phyloP scores from a whole-genome alignment of 1,140 invertebrate species.

The Pogonognathellus flavescens region DNA sequence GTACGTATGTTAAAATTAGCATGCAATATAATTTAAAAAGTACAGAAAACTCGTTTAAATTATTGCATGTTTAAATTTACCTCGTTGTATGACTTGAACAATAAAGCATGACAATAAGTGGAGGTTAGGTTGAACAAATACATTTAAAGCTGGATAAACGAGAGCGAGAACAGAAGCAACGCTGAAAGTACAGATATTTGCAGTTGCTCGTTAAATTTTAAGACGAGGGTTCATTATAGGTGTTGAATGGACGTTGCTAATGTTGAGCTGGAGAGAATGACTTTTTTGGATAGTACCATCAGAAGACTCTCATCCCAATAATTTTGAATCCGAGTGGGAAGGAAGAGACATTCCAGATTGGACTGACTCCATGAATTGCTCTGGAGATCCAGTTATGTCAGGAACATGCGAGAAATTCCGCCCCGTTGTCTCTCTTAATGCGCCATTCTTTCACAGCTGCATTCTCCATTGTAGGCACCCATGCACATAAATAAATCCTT shows the following conservation, averaged over 20 bases:
- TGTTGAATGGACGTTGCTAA: conserved; percentile 47
- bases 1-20: too few relatives aligned
- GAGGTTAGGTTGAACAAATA: not conserved
- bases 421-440: conserved; percentile 52
- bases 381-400: conserved; percentile 54
- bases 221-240: conserved; percentile 27
- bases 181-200: not conserved
- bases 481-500: conserved; percentile 51
- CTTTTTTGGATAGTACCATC: conserved; percentile 13
- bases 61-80: too few relatives aligned
- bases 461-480: conserved; percentile 45
- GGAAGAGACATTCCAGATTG: conserved; percentile 52
- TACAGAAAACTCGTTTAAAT: too few relatives aligned
- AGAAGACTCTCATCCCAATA: conserved; percentile 42
- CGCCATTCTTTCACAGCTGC: conserved; percentile 53
- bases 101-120: not conserved
- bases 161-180: not conserved
- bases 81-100: too few relatives aligned
- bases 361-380: conserved; percentile 51
- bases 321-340: conserved; percentile 48
- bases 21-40: too few relatives aligned
- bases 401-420: conserved; percentile 51
- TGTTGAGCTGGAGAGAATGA: conserved; percentile 37
- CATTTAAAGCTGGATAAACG: conserved; percentile 2
- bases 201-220: conserved; percentile 8